Conservation (phyloP, 2,888 invertebrate species). For the Lepidochrysops patricia region DNA sequence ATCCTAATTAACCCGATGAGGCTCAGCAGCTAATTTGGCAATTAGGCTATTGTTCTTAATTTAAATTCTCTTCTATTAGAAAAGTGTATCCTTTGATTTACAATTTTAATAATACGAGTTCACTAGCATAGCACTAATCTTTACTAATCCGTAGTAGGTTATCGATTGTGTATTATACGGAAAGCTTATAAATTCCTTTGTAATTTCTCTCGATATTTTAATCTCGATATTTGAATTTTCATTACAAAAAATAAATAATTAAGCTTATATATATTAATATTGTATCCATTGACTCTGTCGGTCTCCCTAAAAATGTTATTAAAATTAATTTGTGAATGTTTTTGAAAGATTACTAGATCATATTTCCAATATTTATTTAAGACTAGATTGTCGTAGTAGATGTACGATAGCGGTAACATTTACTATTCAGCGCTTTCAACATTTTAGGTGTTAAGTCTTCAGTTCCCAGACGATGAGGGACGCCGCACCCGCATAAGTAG, state of each 20-base stretch:
- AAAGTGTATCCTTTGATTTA: too few relatives aligned
- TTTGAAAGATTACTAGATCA: not conserved
- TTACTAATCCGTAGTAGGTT: too few relatives aligned
- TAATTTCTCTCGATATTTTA: not conserved
- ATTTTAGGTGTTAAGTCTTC: slow-evolving; percentile 30
- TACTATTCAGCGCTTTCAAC: slow-evolving; percentile 26
- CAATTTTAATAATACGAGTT: too few relatives aligned
- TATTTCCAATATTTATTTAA: not conserved
- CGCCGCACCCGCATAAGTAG: slow-evolving; percentile 24
- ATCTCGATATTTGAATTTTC: too few relatives aligned
- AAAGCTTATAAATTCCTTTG: not conserved
- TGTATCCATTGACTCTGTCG: too few relatives aligned
- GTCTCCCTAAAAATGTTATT: too few relatives aligned
- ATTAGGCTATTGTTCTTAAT: not conserved
- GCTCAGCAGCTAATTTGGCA: not conserved
- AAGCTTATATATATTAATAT: too few relatives aligned
- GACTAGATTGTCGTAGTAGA: slow-evolving; percentile 2
- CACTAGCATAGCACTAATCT: too few relatives aligned
- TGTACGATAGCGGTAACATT: slow-evolving; percentile 24
- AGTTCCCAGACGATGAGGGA: slow-evolving; percentile 24
- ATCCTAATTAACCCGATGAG: not conserved
- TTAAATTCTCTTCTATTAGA: not conserved
- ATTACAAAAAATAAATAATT: too few relatives aligned
- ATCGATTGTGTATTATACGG: not conserved
- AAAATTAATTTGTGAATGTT: not conserved